Percentiles rank a stretch among this genome's conserved stretches.
phyloP scores from a whole-genome alignment of 2,797 vertebrate genomes.

The Austrolebias charrua region DNA sequence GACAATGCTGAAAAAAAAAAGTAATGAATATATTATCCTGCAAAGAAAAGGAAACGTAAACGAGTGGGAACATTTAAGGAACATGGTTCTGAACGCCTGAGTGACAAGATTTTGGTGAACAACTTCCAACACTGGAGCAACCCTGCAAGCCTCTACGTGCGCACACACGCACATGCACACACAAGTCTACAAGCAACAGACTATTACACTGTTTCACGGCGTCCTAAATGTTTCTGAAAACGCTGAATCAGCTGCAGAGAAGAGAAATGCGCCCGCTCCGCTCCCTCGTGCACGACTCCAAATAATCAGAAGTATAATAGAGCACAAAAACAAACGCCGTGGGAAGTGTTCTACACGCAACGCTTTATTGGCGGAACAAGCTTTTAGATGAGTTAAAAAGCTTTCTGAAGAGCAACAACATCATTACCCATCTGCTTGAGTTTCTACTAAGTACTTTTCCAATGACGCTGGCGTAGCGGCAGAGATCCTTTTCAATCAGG shows the following conservation, averaged over 20 bases:
- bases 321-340: conserved; percentile 69
- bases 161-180: no score
- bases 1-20: not conserved
- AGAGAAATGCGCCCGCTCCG: conserved; percentile 40
- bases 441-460: conserved; percentile 73
- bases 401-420: conserved; percentile 73
- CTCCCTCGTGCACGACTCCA: conserved; percentile 48
- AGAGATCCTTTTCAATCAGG: conserved; percentile 77
- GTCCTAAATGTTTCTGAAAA: conserved; percentile 63
- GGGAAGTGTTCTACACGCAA: conserved; percentile 61
- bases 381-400: conserved; percentile 75
- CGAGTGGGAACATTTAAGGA: not conserved
- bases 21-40: conserved; percentile 1
- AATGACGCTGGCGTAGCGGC: conserved; percentile 56
- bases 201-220: conserved; percentile 35
- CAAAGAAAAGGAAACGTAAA: conserved; percentile 1
- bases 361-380: conserved; percentile 74
- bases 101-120: conserved; percentile 15
- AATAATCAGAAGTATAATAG: conserved; percentile 63
- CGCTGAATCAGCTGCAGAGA: conserved; percentile 50
- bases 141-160: not conserved
- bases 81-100: not conserved
- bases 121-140: conserved; percentile 1
- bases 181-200: conserved; percentile 35
- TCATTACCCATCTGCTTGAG: conserved; percentile 75